Conservation (phyloP, 2,888 invertebrate species). For the Sminthurinus aureus region DNA sequence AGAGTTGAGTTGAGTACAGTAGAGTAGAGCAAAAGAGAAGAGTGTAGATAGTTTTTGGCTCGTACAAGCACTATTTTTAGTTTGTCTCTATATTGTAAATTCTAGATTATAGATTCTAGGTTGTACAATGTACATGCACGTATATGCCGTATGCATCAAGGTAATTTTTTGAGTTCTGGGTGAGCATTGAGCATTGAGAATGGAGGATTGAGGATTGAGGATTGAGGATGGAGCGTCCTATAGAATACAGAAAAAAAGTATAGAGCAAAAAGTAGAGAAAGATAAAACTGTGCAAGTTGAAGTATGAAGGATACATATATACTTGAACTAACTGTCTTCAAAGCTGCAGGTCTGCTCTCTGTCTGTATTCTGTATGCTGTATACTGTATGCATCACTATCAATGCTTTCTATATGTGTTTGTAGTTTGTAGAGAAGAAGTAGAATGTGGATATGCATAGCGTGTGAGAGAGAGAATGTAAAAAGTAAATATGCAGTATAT, state of each 20-base stretch:
- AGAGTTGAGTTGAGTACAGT: not conserved
- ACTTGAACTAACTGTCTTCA: not conserved
- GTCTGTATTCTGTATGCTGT: too few species aligned
- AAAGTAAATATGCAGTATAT: too few species aligned
- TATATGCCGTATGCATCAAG: not conserved
- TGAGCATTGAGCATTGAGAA: too few species aligned
- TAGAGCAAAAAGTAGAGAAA: not conserved
- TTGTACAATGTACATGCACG: too few species aligned
- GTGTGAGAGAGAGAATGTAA: too few species aligned
- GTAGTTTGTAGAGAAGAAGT: too few species aligned
- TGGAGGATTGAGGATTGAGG: too few species aligned
- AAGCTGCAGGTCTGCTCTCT: not conserved
- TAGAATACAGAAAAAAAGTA: not conserved
- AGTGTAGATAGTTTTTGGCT: slow-evolving; percentile 11
- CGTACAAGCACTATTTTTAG: slow-evolving; percentile 10
- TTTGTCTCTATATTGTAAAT: not conserved
- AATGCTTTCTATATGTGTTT: too few species aligned
- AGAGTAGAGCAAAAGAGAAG: not conserved
- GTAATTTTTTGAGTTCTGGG: not conserved
- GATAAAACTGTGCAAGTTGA: not conserved
- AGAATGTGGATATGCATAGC: too few species aligned
- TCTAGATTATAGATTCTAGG: not conserved
- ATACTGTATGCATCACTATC: too few species aligned
- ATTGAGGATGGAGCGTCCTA: too few species aligned
- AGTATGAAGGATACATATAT: not conserved